Evolutionary conservation across 2,888 invertebrate genomes (phyloP).

Genomic region (Eucriotettix oculatus): DNA sequence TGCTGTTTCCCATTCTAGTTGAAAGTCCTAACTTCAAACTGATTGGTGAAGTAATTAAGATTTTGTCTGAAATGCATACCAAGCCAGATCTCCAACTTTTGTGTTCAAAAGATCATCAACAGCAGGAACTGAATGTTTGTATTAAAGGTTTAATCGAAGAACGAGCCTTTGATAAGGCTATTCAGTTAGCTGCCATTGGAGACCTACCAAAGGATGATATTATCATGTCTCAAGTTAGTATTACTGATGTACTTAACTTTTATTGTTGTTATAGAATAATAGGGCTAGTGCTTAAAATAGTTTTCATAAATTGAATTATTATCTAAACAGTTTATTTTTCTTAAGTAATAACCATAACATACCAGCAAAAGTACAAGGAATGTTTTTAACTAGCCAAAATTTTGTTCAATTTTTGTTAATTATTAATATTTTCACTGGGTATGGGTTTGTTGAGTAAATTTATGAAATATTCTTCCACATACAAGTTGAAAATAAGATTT

Average conservation of each 20-base stretch:
- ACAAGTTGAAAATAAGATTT: no score
- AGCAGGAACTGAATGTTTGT: conserved; percentile 32
- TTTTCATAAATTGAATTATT: no score
- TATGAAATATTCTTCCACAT: no score
- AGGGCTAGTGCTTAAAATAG: no score
- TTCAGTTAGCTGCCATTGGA: conserved; percentile 34
- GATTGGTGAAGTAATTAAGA: conserved; percentile 3
- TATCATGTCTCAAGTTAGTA: conserved; percentile 21
- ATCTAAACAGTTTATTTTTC: no score
- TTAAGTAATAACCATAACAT: no score
- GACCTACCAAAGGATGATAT: conserved; percentile 19
- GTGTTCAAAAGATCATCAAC: conserved; percentile 26
- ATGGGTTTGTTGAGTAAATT: no score
- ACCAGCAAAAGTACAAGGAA: no score
- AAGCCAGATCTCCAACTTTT: conserved; percentile 3
- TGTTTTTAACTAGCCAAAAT: no score
- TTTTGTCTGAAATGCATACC: conserved; percentile 6
- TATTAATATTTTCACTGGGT: no score
- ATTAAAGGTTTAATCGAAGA: conserved; percentile 33
- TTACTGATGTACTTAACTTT: conserved; percentile 14
- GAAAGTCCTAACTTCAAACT: conserved; percentile 5
- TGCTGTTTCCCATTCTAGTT: not conserved
- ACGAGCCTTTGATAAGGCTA: conserved; percentile 36
- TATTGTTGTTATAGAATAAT: no score
- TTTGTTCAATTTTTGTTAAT: no score